These are phyloP conservation scores for Leguminivora glycinivorella DNA, from an alignment of 1,140 invertebrate species.

Conservation along the genomic window DNA sequence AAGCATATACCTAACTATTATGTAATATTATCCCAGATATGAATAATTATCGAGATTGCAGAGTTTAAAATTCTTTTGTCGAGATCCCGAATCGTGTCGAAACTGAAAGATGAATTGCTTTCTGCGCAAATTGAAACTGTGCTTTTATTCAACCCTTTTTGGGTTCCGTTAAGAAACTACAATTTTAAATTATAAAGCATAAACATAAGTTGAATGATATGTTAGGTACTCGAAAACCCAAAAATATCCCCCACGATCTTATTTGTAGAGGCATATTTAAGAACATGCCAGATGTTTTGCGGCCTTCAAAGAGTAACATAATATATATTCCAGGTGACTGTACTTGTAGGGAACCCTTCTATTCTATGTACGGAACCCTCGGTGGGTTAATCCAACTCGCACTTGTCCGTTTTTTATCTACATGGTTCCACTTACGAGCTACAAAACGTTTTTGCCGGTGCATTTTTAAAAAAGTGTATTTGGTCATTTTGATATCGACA, in stretches of 20 bases:
- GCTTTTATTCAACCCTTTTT: slow-evolving; percentile 31
- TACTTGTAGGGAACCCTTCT: too few relatives aligned
- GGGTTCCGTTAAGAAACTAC: neutral
- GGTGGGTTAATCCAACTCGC: too few relatives aligned
- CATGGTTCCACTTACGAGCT: slow-evolving; percentile 2
- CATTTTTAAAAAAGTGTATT: neutral
- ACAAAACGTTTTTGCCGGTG: neutral
- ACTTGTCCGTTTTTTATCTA: slow-evolving; percentile 10
- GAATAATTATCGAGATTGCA: slow-evolving; percentile 59
- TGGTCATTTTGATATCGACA: neutral
- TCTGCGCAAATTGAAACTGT: slow-evolving; percentile 47
- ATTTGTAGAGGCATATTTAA: too few relatives aligned
- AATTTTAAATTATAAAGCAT: too few relatives aligned
- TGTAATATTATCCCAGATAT: slow-evolving; percentile 58
- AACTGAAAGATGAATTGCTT: slow-evolving; percentile 46
- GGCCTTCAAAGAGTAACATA: too few relatives aligned
- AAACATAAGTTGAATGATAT: too few relatives aligned
- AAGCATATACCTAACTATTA: slow-evolving; percentile 40
- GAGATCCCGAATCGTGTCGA: slow-evolving; percentile 39
- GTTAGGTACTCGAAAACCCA: too few relatives aligned
- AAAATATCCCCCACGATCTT: too few relatives aligned
- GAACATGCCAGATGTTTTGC: too few relatives aligned
- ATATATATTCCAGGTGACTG: too few relatives aligned
- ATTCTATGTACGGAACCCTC: too few relatives aligned
- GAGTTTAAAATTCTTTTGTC: slow-evolving; percentile 55